A percentile compares a stretch with the other conserved stretches of the same genome.
Conservation (phyloP, 2,113 vertebrate species). For the Gambusia affinis region DNA sequence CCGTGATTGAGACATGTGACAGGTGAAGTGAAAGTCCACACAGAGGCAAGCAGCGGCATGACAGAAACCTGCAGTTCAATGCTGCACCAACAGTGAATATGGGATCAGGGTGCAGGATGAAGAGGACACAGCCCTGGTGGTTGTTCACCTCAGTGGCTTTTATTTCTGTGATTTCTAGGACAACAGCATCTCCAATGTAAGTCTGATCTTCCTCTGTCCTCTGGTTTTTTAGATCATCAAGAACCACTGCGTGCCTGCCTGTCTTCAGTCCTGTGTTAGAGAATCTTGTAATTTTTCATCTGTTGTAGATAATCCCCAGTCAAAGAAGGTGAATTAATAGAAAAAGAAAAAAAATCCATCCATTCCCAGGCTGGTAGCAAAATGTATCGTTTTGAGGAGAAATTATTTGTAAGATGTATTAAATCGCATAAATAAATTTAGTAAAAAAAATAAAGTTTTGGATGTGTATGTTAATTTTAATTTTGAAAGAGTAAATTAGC, state of each 20-base stretch:
- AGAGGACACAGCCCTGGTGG: slow-evolving; percentile 7
- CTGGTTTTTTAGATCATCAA: neutral
- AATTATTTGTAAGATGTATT: too few species aligned
- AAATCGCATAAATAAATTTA: too few species aligned
- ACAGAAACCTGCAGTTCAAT: slow-evolving; percentile 3
- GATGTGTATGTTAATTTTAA: too few species aligned
- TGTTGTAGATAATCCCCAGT: neutral
- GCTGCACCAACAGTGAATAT: slow-evolving; percentile 6
- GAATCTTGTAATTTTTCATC: neutral
- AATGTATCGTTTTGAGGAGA: too few species aligned
- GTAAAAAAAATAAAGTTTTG: too few species aligned
- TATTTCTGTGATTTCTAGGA: slow-evolving; percentile 15
- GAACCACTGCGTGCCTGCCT: too few species aligned
- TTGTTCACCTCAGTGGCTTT: slow-evolving; percentile 44
- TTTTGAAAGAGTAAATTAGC: too few species aligned
- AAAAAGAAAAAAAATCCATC: too few species aligned
- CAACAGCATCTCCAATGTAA: slow-evolving; percentile 53
- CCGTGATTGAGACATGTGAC: neutral
- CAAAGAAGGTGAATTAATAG: neutral
- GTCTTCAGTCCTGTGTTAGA: neutral
- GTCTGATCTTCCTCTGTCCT: slow-evolving; percentile 5
- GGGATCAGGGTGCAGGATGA: slow-evolving; percentile 7
- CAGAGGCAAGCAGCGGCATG: neutral
- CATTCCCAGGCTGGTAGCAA: too few species aligned
- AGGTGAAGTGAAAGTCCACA: neutral